Conservation (phyloP, 2,113 vertebrate species). For the Leptobrachium ailaonicum region DNA sequence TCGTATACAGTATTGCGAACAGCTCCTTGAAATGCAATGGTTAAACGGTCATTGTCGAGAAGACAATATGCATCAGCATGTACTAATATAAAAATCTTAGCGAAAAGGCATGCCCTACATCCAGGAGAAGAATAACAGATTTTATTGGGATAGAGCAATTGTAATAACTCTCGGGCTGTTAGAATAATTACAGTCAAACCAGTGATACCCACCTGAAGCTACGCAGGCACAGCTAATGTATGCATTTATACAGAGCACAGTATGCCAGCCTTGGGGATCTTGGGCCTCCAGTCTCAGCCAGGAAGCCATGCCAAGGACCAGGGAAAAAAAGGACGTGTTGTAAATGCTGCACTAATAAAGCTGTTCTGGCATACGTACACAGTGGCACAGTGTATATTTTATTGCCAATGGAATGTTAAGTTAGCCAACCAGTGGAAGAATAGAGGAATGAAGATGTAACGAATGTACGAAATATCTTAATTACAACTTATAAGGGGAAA, state of each 20-base stretch:
- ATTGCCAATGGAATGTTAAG: too few species aligned
- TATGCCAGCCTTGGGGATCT: conserved; percentile 31
- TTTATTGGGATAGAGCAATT: conserved; percentile 29
- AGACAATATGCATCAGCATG: too few species aligned
- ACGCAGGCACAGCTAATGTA: conserved; percentile 23
- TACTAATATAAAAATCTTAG: not conserved
- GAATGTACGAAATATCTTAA: too few species aligned
- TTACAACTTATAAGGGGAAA: too few species aligned
- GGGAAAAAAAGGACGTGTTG: conserved; percentile 1
- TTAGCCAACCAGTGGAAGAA: too few species aligned
- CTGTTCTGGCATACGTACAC: conserved; percentile 1
- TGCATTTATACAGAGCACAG: conserved; percentile 41
- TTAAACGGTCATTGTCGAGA: too few species aligned
- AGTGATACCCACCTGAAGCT: conserved; percentile 17
- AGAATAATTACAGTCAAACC: conserved; percentile 16
- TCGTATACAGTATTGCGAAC: too few species aligned
- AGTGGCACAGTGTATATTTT: not conserved
- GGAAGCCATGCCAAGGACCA: conserved; percentile 2
- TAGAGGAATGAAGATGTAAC: too few species aligned
- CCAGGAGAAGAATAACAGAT: conserved; percentile 2
- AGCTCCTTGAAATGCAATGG: too few species aligned
- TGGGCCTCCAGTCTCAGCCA: conserved; percentile 28
- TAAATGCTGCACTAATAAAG: conserved; percentile 15
- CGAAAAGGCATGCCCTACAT: conserved; percentile 1
- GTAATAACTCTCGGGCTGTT: conserved; percentile 31